Conservation (phyloP, 1,140 invertebrate genomes). For the Eubasilissa regina region DNA sequence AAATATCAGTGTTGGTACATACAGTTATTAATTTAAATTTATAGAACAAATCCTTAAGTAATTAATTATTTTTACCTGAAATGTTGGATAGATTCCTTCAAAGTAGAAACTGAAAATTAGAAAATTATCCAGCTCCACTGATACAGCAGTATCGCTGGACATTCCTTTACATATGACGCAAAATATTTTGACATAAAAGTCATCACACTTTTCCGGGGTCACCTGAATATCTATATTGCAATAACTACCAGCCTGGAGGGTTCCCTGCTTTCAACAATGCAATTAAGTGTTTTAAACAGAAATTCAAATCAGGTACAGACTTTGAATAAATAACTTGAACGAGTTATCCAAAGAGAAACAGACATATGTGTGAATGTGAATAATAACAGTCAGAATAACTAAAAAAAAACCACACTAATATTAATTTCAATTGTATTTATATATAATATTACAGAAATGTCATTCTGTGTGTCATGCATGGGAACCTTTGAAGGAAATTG, state of each 20-base stretch:
- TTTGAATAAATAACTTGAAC: not conserved
- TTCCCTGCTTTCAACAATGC: slow-evolving; percentile 15
- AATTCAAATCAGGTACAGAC: no score
- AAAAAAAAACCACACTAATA: no score
- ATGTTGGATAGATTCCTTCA: slow-evolving; percentile 67
- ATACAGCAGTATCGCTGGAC: not conserved
- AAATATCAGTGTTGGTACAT: not conserved
- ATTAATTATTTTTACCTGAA: slow-evolving; percentile 63
- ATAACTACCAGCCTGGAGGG: slow-evolving; percentile 4
- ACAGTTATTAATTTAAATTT: not conserved
- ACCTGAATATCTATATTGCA: slow-evolving; percentile 26
- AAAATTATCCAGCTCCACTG: slow-evolving; percentile 6
- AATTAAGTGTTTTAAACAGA: not conserved
- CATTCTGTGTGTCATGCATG: no score
- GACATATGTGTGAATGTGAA: no score
- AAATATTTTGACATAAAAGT: slow-evolving; percentile 31
- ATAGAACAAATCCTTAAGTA: slow-evolving; percentile 6
- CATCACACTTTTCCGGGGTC: slow-evolving; percentile 1
- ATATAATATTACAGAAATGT: no score
- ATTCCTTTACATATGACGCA: slow-evolving; percentile 18
- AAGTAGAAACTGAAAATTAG: slow-evolving; percentile 66
- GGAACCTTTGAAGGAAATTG: no score
- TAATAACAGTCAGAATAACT: no score
- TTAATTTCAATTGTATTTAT: no score
- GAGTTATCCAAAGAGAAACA: no score